Base-by-base conservation (phyloP, 2,888 invertebrate species). In the Drosophila dives region DNA sequence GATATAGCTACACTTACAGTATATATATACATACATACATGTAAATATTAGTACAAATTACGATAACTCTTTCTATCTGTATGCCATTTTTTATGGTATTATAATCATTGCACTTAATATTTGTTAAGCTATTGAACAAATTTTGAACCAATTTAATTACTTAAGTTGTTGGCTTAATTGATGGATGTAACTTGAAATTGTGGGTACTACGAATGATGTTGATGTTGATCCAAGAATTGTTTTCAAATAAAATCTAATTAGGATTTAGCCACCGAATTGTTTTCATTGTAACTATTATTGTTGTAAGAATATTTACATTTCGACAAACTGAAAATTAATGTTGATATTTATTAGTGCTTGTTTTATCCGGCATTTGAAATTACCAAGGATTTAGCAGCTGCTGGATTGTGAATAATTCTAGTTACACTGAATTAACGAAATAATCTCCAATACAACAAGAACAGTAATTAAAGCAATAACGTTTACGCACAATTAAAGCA, bases 401-500 rank as follows among this genome's bases (percentile, higher is more conserved):
- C 59, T 69, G 69, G 32, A 45, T 12, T 55, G 45, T 29, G 45
- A 72, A 63, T 72, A 53, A 12, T 48, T 54, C 53, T 15, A 12
- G 59, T 53, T 54, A 59, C 36, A 32, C 49, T 48, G n/a, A 49
- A 67, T 64, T 23, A 45, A 45, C 36, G 23, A 8, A 48, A 53
- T 48, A 34, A 45, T 53, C 3, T 8, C 3, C n/a, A 32, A 36
- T 36, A 38, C n/a, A 17, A 65, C 11, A 29, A 29, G 2, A 51
- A 26, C 38, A 34, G 29, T 29, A 29, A 33, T 34, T 20, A 23
- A 15, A 23, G 45, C 23, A 32, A 53, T 10, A 50, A 38, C 45
- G 62, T 62, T 76, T 62, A 55, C 62, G 59, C 64, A 79, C 66
- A 80, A 70, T 72, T 63, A 62, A 69, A 69, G 72, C 64, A 80